Evolutionary conservation across 2,888 invertebrate genomes (phyloP).

Genomic region (Zelleria hepariella): DNA sequence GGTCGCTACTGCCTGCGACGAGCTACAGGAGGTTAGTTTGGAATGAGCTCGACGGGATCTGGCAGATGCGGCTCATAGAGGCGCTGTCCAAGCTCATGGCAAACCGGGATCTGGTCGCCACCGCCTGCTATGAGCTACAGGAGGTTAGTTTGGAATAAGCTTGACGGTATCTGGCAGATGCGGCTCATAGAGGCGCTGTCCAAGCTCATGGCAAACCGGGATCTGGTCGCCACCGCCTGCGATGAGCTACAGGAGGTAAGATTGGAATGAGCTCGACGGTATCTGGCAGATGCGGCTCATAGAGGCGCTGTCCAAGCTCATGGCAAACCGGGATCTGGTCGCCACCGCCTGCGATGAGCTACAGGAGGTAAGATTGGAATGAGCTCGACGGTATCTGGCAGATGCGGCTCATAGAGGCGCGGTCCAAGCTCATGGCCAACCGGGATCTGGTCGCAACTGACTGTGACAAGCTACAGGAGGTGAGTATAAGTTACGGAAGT

Average conservation of each 20-base stretch:
- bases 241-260: conserved; percentile 45
- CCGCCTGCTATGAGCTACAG: conserved; percentile 43
- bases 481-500: not conserved
- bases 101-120: conserved; percentile 48
- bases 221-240: conserved; percentile 45
- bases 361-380: conserved; percentile 31
- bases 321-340: conserved; percentile 50
- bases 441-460: no score
- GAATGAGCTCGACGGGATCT: conserved; percentile 71
- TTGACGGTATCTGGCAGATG: conserved; percentile 65
- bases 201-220: conserved; percentile 51
- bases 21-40: conserved; percentile 56
- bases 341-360: conserved; percentile 49
- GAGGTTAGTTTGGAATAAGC: conserved; percentile 70
- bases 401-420: no score
- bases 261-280: conserved; percentile 72
- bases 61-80: conserved; percentile 58
- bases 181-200: conserved; percentile 50
- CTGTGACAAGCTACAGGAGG: no score
- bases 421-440: no score
- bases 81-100: conserved; percentile 48
- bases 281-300: conserved; percentile 61
- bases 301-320: conserved; percentile 45
- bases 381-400: no score
- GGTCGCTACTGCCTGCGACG: conserved; percentile 46